These are phyloP conservation scores for Thumatha senex DNA, from an alignment of 2,888 invertebrate species.

Conservation along the genomic window DNA sequence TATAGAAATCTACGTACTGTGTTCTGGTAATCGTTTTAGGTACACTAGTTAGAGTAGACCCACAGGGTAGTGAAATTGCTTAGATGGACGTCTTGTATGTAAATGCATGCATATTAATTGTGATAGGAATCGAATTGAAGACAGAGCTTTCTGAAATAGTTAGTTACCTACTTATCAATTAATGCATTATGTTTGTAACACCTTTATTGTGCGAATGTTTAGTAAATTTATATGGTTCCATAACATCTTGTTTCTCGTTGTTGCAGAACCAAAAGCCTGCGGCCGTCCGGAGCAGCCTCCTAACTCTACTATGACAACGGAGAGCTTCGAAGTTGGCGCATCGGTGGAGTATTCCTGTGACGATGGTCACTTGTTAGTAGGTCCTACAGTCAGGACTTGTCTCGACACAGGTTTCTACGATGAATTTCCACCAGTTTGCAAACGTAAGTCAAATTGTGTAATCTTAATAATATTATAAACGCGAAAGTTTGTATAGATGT, in stretches of 20 bases:
- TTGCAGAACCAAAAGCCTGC: conserved; percentile 93
- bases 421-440: conserved; percentile 96
- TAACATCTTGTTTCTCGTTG: not conserved
- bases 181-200: too few relatives aligned
- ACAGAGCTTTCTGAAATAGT: too few relatives aligned
- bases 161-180: not conserved
- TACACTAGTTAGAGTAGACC: too few relatives aligned
- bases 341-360: conserved; percentile 93
- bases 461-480: too few relatives aligned
- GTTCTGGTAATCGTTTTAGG: too few relatives aligned
- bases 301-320: conserved; percentile 93
- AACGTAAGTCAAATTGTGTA: conserved; percentile 87
- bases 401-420: conserved; percentile 96
- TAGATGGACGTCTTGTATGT: too few relatives aligned
- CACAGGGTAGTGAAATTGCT: too few relatives aligned
- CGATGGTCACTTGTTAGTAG: conserved; percentile 93
- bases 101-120: too few relatives aligned
- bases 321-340: conserved; percentile 91
- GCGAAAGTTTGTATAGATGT: too few relatives aligned
- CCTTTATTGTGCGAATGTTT: not conserved
- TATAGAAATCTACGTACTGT: too few relatives aligned
- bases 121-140: too few relatives aligned
- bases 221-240: not conserved
- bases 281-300: conserved; percentile 96
- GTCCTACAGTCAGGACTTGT: conserved; percentile 92